Percentiles rank a stretch among this genome's conserved stretches.
Conservation (phyloP, 2,113 vertebrate species). For the Raphicerus campestris region DNA sequence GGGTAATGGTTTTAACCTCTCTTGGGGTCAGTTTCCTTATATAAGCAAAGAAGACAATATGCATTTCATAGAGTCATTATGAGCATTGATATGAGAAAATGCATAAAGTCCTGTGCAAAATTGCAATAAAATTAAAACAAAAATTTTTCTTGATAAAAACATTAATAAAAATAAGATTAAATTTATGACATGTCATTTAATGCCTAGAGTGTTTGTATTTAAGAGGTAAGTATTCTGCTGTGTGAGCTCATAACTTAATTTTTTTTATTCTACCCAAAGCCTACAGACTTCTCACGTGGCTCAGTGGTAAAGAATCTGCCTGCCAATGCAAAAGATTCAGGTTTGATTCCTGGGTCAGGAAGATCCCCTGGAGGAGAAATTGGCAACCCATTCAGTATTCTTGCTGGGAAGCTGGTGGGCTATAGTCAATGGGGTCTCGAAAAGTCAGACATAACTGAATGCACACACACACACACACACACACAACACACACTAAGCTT, state of each 20-base stretch:
- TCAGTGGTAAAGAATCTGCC: neutral
- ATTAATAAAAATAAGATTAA: neutral
- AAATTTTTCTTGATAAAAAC: neutral
- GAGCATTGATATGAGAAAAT: neutral
- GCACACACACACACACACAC: too few species aligned
- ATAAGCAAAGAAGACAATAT: neutral
- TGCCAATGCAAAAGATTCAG: neutral
- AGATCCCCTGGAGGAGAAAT: neutral
- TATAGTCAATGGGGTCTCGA: too few species aligned
- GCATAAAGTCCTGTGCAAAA: neutral
- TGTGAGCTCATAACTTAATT: neutral
- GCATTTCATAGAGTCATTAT: neutral
- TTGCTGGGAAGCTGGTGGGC: neutral
- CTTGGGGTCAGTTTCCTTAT: neutral
- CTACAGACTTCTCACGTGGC: neutral
- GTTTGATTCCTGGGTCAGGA: neutral
- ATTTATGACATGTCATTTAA: neutral
- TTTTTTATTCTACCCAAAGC: neutral
- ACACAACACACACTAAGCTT: neutral
- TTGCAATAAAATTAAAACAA: neutral
- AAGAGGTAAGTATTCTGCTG: neutral
- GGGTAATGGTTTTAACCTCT: neutral
- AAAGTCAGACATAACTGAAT: too few species aligned
- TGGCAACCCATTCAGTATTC: neutral
- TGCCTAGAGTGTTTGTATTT: neutral